Conservation (phyloP, 2,797 vertebrate genomes). For the Leucoraja ocellata region DNA sequence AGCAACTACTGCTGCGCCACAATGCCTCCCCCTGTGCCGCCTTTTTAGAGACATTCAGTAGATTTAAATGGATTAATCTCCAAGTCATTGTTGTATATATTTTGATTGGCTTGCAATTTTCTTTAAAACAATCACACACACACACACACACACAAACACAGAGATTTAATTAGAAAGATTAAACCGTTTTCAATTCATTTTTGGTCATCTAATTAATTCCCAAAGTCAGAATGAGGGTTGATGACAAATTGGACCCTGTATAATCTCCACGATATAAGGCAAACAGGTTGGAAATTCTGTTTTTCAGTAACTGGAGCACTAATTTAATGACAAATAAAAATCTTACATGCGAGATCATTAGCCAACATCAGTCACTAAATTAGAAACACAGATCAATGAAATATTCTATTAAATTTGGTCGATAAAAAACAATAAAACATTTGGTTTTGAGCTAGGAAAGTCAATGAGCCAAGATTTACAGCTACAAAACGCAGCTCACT, state of each 20-base stretch:
- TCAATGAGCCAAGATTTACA: not conserved
- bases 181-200: not conserved
- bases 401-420: not conserved
- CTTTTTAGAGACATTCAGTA: not conserved
- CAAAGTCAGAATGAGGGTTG: not conserved
- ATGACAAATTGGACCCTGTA: not conserved
- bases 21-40: no score
- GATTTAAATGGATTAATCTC: not conserved
- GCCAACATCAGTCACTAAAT: not conserved
- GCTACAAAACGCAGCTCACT: not conserved
- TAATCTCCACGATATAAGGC: not conserved
- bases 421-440: not conserved
- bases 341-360: not conserved
- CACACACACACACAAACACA: not conserved
- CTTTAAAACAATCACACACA: not conserved
- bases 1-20: no score
- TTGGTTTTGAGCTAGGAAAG: not conserved
- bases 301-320: not conserved
- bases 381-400: not conserved
- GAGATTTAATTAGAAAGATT: not conserved
- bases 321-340: not conserved
- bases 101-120: not conserved
- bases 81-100: not conserved
- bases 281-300: no score
- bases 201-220: not conserved